Conservation (phyloP, 2,888 invertebrate species). For the Amblyteles armatorius region DNA sequence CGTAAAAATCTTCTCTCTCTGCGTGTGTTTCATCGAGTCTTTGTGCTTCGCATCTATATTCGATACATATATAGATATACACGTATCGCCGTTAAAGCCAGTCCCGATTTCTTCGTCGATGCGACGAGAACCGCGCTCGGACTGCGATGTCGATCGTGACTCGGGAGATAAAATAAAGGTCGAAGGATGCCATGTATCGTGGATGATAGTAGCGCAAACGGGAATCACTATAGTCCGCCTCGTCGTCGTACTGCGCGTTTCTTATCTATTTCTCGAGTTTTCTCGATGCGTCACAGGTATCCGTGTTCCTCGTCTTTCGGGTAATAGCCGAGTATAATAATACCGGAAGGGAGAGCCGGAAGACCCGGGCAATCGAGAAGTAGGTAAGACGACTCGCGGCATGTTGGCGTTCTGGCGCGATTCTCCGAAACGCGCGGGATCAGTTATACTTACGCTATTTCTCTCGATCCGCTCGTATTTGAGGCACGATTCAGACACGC, state of each 20-base stretch:
- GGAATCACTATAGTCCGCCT: not conserved
- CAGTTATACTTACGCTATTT: constrained; percentile 36
- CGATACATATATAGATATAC: no score
- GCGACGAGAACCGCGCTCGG: constrained; percentile 18
- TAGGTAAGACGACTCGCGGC: constrained; percentile 22
- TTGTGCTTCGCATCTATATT: no score
- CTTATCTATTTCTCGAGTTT: constrained; percentile 49
- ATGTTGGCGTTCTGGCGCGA: not conserved
- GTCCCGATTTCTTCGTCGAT: constrained; percentile 24
- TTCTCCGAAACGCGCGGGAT: constrained; percentile 14
- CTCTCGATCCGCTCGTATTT: constrained; percentile 71
- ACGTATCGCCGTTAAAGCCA: not conserved
- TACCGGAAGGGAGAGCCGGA: constrained; percentile 34
- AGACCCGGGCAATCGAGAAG: constrained; percentile 42
- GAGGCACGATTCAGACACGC: constrained; percentile 74
- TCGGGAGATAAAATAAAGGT: constrained; percentile 43
- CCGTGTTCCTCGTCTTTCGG: constrained; percentile 19
- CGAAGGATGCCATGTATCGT: constrained; percentile 11
- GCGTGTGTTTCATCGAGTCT: not conserved
- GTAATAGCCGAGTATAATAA: constrained; percentile 20
- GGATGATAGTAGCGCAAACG: constrained; percentile 24
- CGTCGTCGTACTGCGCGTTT: constrained; percentile 24
- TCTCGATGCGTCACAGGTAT: constrained; percentile 14
- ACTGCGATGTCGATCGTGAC: constrained; percentile 54
- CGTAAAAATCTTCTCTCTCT: not conserved